Percentiles rank a stretch among this genome's conserved stretches.
Conservation (phyloP, 2,888 invertebrate species). For the Tinea trinotella region DNA sequence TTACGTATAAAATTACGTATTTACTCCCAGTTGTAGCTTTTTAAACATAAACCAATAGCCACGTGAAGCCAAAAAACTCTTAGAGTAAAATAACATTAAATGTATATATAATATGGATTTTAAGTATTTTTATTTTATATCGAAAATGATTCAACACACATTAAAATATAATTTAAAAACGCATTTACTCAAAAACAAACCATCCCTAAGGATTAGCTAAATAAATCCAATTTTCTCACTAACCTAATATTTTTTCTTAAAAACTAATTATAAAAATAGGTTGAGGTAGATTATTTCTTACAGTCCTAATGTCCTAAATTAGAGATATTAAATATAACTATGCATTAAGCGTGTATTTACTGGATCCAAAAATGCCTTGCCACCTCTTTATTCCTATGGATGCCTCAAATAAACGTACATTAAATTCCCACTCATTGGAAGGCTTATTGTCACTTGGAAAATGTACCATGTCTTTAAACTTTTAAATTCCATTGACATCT, state of each 20-base stretch:
- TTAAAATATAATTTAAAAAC: slow-evolving; percentile 22
- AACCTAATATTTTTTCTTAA: slow-evolving; percentile 63
- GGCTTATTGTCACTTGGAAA: no score
- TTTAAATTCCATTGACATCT: no score
- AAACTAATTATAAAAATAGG: slow-evolving; percentile 59
- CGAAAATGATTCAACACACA: neutral
- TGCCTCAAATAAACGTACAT: neutral
- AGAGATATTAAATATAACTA: slow-evolving; percentile 52
- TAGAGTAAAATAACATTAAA: neutral
- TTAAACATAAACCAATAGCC: slow-evolving; percentile 11
- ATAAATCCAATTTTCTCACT: slow-evolving; percentile 52
- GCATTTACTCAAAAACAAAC: slow-evolving; percentile 21
- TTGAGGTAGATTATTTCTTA: slow-evolving; percentile 73
- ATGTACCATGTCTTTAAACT: no score
- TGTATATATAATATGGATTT: neutral
- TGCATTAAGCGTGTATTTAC: slow-evolving; percentile 49
- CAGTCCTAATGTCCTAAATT: slow-evolving; percentile 71
- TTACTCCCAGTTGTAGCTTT: neutral
- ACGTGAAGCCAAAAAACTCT: slow-evolving; percentile 10
- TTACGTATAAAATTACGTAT: slow-evolving; percentile 1
- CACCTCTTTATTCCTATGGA: neutral
- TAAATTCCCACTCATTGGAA: no score
- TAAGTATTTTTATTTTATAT: neutral
- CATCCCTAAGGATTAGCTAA: slow-evolving; percentile 40
- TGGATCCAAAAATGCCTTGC: slow-evolving; percentile 7